phyloP scores from a whole-genome alignment of 2,888 invertebrate genomes.

The Alloscopus bannaensis region DNA sequence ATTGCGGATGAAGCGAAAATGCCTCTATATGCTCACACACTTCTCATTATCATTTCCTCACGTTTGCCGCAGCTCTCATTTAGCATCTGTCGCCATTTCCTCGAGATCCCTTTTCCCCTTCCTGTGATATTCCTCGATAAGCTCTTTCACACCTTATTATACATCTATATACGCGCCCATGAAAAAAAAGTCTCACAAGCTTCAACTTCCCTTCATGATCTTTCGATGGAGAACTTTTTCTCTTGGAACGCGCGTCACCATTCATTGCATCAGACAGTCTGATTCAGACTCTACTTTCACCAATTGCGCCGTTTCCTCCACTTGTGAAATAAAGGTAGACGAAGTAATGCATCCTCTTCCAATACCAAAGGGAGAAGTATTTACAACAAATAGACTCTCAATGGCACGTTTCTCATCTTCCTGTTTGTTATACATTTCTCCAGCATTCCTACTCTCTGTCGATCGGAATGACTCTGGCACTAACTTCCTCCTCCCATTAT shows the following conservation, averaged over 20 bases:
- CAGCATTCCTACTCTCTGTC: neutral
- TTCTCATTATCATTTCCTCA: constrained; percentile 53
- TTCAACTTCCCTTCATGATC: neutral
- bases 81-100: constrained; percentile 31
- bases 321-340: too few relatives aligned
- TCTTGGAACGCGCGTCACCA: too few relatives aligned
- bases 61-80: constrained; percentile 30
- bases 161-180: too few relatives aligned
- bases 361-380: too few relatives aligned
- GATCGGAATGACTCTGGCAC: constrained; percentile 23
- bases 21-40: constrained; percentile 31
- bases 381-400: too few relatives aligned
- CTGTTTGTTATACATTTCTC: constrained; percentile 19
- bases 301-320: too few relatives aligned
- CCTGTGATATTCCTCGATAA: too few relatives aligned
- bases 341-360: too few relatives aligned
- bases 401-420: constrained; percentile 9
- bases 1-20: constrained; percentile 46
- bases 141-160: too few relatives aligned
- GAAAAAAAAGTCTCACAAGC: too few relatives aligned
- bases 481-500: constrained; percentile 38
- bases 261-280: too few relatives aligned
- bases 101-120: neutral
- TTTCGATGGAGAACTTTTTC: neutral
- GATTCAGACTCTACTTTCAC: too few relatives aligned